Base-by-base conservation (phyloP, 2,888 invertebrate genomes). In the Syritta pipiens region DNA sequence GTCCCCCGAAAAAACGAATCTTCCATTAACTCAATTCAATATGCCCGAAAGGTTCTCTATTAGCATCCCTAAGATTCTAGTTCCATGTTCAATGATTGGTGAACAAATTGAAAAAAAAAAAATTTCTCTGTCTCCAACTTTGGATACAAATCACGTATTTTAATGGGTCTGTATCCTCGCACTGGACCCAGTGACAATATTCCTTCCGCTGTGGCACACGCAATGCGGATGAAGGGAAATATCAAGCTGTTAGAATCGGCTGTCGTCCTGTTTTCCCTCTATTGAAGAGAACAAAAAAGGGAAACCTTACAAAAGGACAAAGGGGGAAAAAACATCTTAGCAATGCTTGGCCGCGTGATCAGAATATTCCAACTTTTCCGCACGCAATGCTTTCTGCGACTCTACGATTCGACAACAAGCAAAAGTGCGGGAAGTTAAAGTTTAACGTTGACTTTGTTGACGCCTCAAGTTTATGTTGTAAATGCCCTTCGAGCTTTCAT, bases 91-190 rank as follows among this genome's bases (percentile, higher is more conserved):
- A 51, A 63, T 63, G 63, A 42, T 14, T 32, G 42, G 30, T 51
- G 40, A 63, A 42, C 42, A 42, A 55, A 65, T 53, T 65, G 53
- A 65, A 53, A 55, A 32, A 28, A 49, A 49, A 37, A 14, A 65
- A 53, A 17, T 1, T 3, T 14, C 17, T 19, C 14, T 30, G 10
- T 24, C 51, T n/a, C 30, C 6, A 63, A 48, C 40, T 65, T 53
- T 40, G 17, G 17, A 44, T 17, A 32, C 63, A 63, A 63, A 51
- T 63, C 63, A 63, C 63, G 63, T 63, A 20, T 30, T 14, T 9
- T 63, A 51, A 63, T 51, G 53, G 24, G n/a, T 35, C n/a, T n/a
- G n/a, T 40, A 42, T 44, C 19, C 19, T n/a, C 44, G 46, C 12
- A 26, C 17, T 35, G 46, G 5, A 53, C 24, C 7, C 44, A 30